Conservation (phyloP, 2,888 invertebrate genomes). For the Pocota personata region DNA sequence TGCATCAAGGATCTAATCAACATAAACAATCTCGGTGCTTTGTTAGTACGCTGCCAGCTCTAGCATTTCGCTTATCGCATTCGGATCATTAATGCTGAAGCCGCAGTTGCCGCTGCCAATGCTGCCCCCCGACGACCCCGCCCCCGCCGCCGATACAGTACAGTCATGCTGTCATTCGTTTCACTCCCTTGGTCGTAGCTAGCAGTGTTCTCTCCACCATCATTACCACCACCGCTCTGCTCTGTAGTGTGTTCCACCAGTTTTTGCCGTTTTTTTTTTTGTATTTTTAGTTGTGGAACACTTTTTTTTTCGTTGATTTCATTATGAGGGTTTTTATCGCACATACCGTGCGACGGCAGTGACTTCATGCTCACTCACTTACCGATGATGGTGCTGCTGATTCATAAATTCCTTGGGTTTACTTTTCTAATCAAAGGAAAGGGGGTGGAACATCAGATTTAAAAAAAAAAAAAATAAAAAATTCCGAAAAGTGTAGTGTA, state of each 20-base stretch:
- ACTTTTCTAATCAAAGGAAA: background rate
- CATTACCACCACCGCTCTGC: constrained; percentile 41
- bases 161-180: constrained; percentile 62
- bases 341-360: constrained; percentile 27
- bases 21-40: constrained; percentile 76
- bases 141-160: constrained; percentile 17
- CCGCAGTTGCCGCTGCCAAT: constrained; percentile 57
- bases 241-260: constrained; percentile 48
- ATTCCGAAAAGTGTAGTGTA: background rate
- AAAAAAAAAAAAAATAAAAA: background rate
- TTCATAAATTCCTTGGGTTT: constrained; percentile 66
- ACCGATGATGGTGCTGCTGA: constrained; percentile 56
- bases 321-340: constrained; percentile 71
- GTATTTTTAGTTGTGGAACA: constrained; percentile 48
- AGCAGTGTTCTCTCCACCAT: constrained; percentile 40
- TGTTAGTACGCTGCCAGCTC: constrained; percentile 76
- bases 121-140: background rate
- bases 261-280: constrained; percentile 15
- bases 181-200: constrained; percentile 63
- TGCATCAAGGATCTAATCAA: constrained; percentile 75
- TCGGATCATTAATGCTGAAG: constrained; percentile 73
- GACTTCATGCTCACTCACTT: constrained; percentile 66
- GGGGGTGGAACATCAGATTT: background rate
- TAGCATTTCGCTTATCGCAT: constrained; percentile 73
- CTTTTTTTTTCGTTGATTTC: constrained; percentile 58